These are phyloP conservation scores for Ectemnius continuus DNA, from an alignment of 2,888 invertebrate species.

Conservation along the genomic window DNA sequence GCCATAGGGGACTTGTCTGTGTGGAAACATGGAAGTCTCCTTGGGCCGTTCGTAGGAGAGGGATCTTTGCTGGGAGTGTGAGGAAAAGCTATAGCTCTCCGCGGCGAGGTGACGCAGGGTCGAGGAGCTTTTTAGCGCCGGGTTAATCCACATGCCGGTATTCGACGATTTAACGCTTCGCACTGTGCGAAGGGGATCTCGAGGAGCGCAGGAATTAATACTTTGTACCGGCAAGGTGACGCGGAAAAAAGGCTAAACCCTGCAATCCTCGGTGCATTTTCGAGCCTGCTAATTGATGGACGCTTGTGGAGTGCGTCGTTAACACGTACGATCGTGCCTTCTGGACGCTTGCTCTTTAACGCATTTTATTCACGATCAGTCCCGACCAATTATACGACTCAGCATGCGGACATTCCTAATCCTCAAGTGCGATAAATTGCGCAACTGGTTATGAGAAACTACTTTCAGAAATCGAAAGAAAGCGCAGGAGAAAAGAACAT, in stretches of 20 bases:
- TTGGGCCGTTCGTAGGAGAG: conserved; percentile 10
- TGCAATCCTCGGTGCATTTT: conserved; percentile 9
- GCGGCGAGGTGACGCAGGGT: conserved; percentile 44
- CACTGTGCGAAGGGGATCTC: conserved; percentile 38
- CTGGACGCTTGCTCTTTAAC: conserved; percentile 13
- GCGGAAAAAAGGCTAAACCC: conserved; percentile 28
- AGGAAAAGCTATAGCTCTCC: conserved; percentile 43
- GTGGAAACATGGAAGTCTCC: conserved; percentile 1
- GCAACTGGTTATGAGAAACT: conserved; percentile 1
- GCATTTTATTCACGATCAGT: conserved; percentile 7
- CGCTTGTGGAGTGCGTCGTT: conserved; percentile 25
- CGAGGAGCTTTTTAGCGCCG: conserved; percentile 44
- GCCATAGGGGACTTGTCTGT: no score
- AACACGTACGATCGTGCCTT: conserved; percentile 34
- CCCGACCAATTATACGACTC: conserved; percentile 21
- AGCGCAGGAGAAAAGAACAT: not conserved
- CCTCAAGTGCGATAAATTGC: not conserved
- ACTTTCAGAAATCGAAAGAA: not conserved
- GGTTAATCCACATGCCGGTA: conserved; percentile 53
- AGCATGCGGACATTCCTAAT: not conserved
- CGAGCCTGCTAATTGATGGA: conserved; percentile 27
- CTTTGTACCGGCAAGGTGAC: conserved; percentile 34
- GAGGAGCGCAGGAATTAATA: conserved; percentile 48
- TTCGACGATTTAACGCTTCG: conserved; percentile 46
- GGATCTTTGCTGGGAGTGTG: conserved; percentile 17